Conservation (phyloP, 2,888 invertebrate genomes). For the Exocentrus adspersus region DNA sequence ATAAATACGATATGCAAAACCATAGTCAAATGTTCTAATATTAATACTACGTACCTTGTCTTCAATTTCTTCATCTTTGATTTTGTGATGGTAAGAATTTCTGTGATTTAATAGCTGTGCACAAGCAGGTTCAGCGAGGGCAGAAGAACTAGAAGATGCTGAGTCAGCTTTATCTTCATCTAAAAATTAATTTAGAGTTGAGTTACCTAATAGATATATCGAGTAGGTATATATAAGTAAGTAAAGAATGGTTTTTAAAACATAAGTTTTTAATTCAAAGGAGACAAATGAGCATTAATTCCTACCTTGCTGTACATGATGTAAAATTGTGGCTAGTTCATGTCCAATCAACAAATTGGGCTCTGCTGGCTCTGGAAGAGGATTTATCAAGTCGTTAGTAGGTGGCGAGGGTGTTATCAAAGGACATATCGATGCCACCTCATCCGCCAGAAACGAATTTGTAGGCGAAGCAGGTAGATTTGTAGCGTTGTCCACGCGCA, state of each 20-base stretch:
- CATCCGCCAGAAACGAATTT: slow-evolving; percentile 60
- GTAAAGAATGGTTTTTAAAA: too few species aligned
- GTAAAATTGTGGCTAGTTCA: slow-evolving; percentile 59
- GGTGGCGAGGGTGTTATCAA: slow-evolving; percentile 63
- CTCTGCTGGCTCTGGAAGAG: slow-evolving; percentile 55
- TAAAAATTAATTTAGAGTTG: too few species aligned
- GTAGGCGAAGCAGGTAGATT: slow-evolving; percentile 55
- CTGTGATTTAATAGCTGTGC: slow-evolving; percentile 59
- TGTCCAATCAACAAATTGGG: slow-evolving; percentile 57
- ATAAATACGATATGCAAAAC: neutral
- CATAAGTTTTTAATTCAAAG: too few species aligned
- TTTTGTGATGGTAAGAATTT: slow-evolving; percentile 56
- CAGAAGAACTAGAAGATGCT: slow-evolving; percentile 75
- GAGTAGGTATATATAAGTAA: too few species aligned
- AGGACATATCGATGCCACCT: slow-evolving; percentile 63
- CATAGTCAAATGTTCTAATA: too few species aligned
- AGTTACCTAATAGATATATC: too few species aligned
- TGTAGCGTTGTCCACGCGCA: slow-evolving; percentile 46
- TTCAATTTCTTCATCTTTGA: slow-evolving; percentile 57
- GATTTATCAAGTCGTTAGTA: slow-evolving; percentile 62
- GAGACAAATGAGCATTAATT: neutral
- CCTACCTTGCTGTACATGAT: slow-evolving; percentile 57
- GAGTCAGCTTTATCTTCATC: slow-evolving; percentile 63
- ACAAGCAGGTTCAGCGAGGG: slow-evolving; percentile 63
- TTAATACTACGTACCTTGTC: too few species aligned